Evolutionary conservation across 2,888 invertebrate species (phyloP), one percentile per base, ranked within the genome.

Genomic region (Parelbella ahira): DNA sequence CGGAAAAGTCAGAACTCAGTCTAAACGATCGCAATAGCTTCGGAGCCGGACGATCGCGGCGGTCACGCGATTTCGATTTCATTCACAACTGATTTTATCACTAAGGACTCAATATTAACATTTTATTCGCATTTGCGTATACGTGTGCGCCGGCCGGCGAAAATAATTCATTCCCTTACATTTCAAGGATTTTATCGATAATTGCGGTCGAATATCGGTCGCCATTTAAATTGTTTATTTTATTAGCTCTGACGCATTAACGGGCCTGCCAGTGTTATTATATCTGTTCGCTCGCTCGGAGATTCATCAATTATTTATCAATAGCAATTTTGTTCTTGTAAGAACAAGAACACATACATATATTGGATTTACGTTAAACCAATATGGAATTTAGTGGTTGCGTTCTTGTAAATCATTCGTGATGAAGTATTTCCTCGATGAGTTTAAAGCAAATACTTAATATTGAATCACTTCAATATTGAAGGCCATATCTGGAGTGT

Each of bases 31-130:
- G 37, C 30, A 50, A 52, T 51, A 38, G 44, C 50, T 45, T 50
- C 28, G 37, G 46, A 29, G 36, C 23, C 28, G 34, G 42, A 23
- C 33, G 27, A 34, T 34, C 28, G 38, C 53, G 45, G 42, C 46
- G 45, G 56, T 56, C 52, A 56, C 52, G 49, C 51, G 44, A 55
- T 55, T 55, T 56, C 21, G 21, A 30, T 44, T 49, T 44, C 46
- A 46, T 49, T 49, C 48, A 49, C 29, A 39, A 38, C 30, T 11
- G 42, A 43, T 43, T 36, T 36, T 43, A 43, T 43, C 42, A 43
- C 15, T 28, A 24, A 23, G 36, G 19, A 23, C 24, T 18, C 28
- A 10, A 19, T 36, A 43, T 36, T 43, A 43, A 36, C 42, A 30
- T 36, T 29, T 43, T 36, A 29, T 43, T 29, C 24, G 24, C 36